phyloP scores from a whole-genome alignment of 2,797 vertebrate species.

The Bradypus variegatus region DNA sequence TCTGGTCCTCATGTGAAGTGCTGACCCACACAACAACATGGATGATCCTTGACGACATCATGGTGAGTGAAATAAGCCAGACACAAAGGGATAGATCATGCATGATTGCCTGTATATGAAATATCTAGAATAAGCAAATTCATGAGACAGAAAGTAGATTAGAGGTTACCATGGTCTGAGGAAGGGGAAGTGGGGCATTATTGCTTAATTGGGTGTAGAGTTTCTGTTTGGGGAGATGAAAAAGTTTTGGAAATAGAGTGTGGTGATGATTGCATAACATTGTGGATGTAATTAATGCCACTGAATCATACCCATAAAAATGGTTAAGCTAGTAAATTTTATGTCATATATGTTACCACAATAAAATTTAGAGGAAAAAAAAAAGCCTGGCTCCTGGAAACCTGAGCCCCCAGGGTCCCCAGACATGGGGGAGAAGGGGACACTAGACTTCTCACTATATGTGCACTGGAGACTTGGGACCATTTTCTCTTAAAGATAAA shows the following conservation, averaged over 20 bases:
- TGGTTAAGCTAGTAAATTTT: too few relatives aligned
- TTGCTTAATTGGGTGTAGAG: too few relatives aligned
- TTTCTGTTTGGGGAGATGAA: too few relatives aligned
- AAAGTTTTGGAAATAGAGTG: too few relatives aligned
- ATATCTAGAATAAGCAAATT: background rate
- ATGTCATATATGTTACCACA: too few relatives aligned
- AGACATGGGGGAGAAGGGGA: fast-evolving
- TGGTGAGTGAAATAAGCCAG: background rate
- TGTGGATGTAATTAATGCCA: background rate
- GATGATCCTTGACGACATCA: too few relatives aligned
- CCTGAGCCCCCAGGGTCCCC: background rate
- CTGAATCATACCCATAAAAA: background rate
- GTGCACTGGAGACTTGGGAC: background rate
- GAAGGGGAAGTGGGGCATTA: too few relatives aligned
- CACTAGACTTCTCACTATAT: background rate
- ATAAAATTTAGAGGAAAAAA: too few relatives aligned
- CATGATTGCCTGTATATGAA: background rate
- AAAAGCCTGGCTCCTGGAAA: background rate
- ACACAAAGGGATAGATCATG: background rate
- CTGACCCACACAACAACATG: too few relatives aligned
- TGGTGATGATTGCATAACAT: background rate
- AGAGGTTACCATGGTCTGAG: background rate
- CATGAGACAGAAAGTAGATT: background rate
- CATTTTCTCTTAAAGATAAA: background rate
- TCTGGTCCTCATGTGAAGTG: background rate